Conservation (phyloP, 1,140 invertebrate species). For the Sesamia nonagrioides region DNA sequence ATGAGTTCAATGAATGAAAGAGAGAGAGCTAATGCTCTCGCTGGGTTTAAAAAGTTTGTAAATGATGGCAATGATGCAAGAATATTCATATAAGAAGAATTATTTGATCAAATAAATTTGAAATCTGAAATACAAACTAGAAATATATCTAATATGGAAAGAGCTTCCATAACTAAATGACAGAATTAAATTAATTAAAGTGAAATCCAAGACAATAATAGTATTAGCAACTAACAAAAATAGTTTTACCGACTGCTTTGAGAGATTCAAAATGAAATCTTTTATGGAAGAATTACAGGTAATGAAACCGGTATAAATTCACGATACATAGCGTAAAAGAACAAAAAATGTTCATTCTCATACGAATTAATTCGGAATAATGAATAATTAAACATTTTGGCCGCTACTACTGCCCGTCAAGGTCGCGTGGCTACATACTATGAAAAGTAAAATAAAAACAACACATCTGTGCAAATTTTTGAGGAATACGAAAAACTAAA, state of each 20-base stretch:
- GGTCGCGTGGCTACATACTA: conserved; percentile 45
- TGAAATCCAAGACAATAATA: no score
- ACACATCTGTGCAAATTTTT: conserved; percentile 8
- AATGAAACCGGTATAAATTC: conserved; percentile 45
- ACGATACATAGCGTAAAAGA: conserved; percentile 44
- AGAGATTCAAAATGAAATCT: background rate
- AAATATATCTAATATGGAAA: no score
- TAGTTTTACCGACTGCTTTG: no score
- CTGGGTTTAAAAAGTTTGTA: no score
- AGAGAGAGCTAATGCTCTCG: no score
- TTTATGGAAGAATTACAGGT: background rate
- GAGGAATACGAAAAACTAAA: background rate
- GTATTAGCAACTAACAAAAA: background rate
- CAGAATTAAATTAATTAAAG: no score
- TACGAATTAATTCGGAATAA: conserved; percentile 64
- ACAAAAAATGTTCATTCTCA: conserved; percentile 53
- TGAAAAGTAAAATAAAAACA: conserved; percentile 10
- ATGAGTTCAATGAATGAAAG: no score
- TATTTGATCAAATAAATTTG: no score
- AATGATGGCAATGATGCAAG: no score
- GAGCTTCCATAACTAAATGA: no score
- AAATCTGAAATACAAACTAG: no score
- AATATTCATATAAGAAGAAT: background rate
- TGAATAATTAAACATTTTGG: conserved; percentile 68
- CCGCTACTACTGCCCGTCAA: conserved; percentile 44